Evolutionary conservation across 2,888 invertebrate genomes (phyloP).

Genomic region (Troilus luridus): DNA sequence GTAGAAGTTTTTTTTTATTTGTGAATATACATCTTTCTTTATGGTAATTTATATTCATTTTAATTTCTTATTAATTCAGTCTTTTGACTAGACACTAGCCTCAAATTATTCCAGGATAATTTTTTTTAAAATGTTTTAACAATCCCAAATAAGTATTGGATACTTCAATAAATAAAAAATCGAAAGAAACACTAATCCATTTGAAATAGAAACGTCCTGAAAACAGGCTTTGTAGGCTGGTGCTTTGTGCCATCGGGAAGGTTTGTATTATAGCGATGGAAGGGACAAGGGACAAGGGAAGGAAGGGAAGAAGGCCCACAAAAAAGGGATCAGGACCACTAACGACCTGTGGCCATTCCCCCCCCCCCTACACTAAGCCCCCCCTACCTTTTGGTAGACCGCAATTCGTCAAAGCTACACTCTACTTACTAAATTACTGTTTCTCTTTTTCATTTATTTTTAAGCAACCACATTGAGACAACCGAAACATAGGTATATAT

Average conservation of each 20-base stretch:
- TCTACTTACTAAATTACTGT: constrained; percentile 26
- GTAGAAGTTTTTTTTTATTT: too few species aligned
- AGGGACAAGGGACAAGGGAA: not conserved
- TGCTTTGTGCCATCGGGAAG: not conserved
- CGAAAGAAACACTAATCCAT: constrained; percentile 2
- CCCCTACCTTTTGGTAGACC: constrained; percentile 27
- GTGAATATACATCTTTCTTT: too few species aligned
- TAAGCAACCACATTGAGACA: not conserved
- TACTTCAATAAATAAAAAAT: not conserved
- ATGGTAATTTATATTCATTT: too few species aligned
- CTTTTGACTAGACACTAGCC: too few species aligned
- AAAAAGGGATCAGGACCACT: constrained; percentile 35
- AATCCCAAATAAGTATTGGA: not conserved
- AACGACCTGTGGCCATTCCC: constrained; percentile 22
- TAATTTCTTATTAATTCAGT: too few species aligned
- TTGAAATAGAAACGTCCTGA: constrained; percentile 4
- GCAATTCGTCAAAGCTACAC: constrained; percentile 33
- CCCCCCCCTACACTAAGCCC: not conserved
- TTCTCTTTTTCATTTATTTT: not conserved
- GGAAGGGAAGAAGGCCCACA: not conserved
- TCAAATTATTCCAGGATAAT: too few species aligned
- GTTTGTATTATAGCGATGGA: constrained; percentile 29
- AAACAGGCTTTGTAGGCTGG: not conserved
- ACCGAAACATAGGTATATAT: not conserved
- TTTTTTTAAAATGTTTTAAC: too few species aligned